Evolutionary conservation across 1,140 invertebrate species (phyloP).

Genomic region (Drosophila repletoides): DNA sequence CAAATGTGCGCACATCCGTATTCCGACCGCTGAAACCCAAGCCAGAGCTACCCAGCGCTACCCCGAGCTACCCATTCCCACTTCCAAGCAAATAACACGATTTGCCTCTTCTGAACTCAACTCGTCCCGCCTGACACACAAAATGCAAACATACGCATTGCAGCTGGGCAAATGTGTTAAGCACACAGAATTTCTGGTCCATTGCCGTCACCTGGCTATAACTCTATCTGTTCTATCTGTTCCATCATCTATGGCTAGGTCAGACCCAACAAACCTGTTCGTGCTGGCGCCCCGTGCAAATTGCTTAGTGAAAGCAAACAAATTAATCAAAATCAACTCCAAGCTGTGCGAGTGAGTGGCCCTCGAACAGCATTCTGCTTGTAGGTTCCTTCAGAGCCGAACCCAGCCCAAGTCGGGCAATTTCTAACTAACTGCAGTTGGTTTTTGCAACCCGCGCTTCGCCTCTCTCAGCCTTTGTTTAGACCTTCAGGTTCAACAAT

Average conservation of each 20-base stretch:
- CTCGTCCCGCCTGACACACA: constrained; percentile 44
- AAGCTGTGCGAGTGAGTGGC: constrained; percentile 46
- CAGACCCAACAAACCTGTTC: background rate
- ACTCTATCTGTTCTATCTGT: constrained; percentile 52
- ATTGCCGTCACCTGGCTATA: constrained; percentile 69
- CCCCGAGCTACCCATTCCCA: constrained; percentile 13
- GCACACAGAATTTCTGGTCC: constrained; percentile 64
- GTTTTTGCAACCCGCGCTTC: background rate
- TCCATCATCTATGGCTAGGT: constrained; percentile 7
- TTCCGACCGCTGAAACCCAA: constrained; percentile 53
- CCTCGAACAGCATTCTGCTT: constrained; percentile 49
- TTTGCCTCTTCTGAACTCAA: constrained; percentile 2
- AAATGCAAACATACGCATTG: constrained; percentile 76
- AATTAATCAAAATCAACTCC: constrained; percentile 77
- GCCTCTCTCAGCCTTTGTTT: background rate
- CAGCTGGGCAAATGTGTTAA: constrained; percentile 69
- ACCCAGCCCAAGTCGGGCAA: background rate
- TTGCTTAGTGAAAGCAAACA: constrained; percentile 77
- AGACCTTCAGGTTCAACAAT: background rate
- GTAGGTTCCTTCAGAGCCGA: background rate
- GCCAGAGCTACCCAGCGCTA: background rate
- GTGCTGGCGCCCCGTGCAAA: constrained; percentile 42
- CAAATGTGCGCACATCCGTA: constrained; percentile 73
- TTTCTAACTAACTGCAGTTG: constrained; percentile 13
- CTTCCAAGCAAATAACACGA: constrained; percentile 47